Base-by-base conservation (phyloP, 2,888 invertebrate species). In the Ormia ochracea region DNA sequence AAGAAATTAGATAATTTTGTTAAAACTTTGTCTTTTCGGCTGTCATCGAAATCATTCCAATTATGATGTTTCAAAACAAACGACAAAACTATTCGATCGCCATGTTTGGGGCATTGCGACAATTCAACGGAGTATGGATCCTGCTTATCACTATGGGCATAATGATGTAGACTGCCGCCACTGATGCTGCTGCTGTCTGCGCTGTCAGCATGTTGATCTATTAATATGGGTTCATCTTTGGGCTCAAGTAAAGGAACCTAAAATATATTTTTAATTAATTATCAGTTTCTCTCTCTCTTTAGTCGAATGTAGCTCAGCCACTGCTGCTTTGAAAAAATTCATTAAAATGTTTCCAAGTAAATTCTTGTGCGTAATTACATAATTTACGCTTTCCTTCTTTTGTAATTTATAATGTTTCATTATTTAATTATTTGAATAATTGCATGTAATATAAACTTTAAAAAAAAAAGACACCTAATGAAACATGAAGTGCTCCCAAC, bases 1-100 rank as follows among this genome's bases (percentile, higher is more conserved):
- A 90, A 90, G 85, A 90, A 90, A 82, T 88, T 88, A 28, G 89
- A 87, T 73, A 90, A 82, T 81, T 90, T 90, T 56, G 86, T 84
- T 31, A 89, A 84, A 52, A 90, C 87, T 84, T 87, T 87, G 23
- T 84, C 83, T 45, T 86, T 85, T 78, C 88, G 89, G 79, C 85
- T 85, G 54, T 86, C 84, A 63, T 85, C 86, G 21, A 90, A 83
- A 77, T 89, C 87, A 58, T 82, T 84, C 87, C 90, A 90, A 78
- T 88, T 87, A 70, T 87, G 85, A 38, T 86, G 86, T 68, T 87
- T 85, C 41, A 90, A 85, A 75, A 90, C 84, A 75, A 90, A 82
- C 23, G 90, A 87, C 26, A 90, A 85, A 82, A 90, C 84, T 81
- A 89, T 85, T 85, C 89, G 88, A 48, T 83, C 85, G 33, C 88